phyloP scores from a whole-genome alignment of 2,888 invertebrate genomes.

The Ormyrus labotus region DNA sequence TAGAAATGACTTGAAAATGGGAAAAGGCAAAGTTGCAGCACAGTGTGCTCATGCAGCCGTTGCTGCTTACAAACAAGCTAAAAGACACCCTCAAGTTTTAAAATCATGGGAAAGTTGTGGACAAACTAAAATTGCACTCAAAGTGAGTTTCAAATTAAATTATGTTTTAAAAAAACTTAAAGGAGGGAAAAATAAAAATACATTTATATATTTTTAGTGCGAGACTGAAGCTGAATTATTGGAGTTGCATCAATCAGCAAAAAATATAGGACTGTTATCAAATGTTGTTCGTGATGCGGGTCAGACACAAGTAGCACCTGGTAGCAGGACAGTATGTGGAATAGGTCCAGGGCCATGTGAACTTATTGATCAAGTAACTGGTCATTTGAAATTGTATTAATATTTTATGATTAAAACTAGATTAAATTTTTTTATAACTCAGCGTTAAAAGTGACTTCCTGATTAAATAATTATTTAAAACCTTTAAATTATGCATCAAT shows the following conservation, averaged over 20 bases:
- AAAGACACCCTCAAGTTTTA: conserved; percentile 80
- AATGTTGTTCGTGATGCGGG: conserved; percentile 93
- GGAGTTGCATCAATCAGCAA: conserved; percentile 83
- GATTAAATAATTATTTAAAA: not conserved
- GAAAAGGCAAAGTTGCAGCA: conserved; percentile 95
- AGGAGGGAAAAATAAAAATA: not conserved
- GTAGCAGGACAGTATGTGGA: conserved; percentile 92
- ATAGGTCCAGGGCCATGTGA: conserved; percentile 92
- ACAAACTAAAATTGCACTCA: conserved; percentile 92
- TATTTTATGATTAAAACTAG: conserved; percentile 48
- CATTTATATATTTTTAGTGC: conserved; percentile 71
- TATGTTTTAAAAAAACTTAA: not conserved
- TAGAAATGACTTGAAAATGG: conserved; percentile 94
- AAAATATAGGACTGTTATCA: conserved; percentile 82
- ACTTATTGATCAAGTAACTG: conserved; percentile 88
- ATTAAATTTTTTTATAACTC: conserved; percentile 45
- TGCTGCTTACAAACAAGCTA: conserved; percentile 86
- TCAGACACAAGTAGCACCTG: conserved; percentile 92
- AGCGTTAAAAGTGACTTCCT: not conserved
- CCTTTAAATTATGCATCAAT: not conserved
- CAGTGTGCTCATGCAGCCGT: conserved; percentile 97
- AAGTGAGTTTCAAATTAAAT: conserved; percentile 74
- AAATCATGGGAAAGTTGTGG: conserved; percentile 83
- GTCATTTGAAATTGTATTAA: conserved; percentile 91
- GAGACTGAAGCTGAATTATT: conserved; percentile 86